Evolutionary conservation across 2,113 vertebrate species (phyloP).

Genomic region (Alectura lathami): DNA sequence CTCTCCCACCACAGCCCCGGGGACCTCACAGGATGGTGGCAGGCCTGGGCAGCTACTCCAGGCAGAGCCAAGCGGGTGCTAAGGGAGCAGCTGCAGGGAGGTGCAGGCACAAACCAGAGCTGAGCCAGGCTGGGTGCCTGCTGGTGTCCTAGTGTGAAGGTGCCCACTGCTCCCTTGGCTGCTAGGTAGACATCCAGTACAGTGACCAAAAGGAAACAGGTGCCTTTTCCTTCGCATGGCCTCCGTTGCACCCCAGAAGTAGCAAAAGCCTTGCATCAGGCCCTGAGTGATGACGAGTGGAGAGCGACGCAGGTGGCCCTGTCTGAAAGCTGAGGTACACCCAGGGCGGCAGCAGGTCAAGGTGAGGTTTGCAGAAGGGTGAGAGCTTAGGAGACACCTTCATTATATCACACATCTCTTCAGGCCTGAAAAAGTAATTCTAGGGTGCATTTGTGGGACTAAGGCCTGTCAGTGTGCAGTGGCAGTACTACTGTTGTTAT

Average conservation of each 20-base stretch:
- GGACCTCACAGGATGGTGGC: rapidly evolving
- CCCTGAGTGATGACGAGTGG: not conserved
- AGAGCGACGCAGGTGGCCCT: not conserved
- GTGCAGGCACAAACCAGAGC: not conserved
- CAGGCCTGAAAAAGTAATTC: not conserved
- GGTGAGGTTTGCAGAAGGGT: not conserved
- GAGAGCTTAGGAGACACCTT: not conserved
- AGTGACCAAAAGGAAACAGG: not conserved
- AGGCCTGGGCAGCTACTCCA: not conserved
- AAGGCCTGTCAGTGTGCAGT: not conserved
- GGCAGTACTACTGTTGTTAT: not conserved
- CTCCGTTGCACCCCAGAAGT: rapidly evolving
- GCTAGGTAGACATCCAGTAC: not conserved
- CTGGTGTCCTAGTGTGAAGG: not conserved
- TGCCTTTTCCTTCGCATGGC: not conserved
- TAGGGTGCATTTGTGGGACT: not conserved
- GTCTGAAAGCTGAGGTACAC: not conserved
- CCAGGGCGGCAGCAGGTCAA: not conserved
- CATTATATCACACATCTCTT: not conserved
- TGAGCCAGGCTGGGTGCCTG: not conserved
- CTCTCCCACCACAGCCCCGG: not conserved
- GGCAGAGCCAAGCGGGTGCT: not conserved
- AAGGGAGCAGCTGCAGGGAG: not conserved
- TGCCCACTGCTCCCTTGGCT: not conserved
- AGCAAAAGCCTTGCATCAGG: not conserved